Base-by-base conservation (phyloP, 2,113 vertebrate species). In the Thamnophis sirtalis region DNA sequence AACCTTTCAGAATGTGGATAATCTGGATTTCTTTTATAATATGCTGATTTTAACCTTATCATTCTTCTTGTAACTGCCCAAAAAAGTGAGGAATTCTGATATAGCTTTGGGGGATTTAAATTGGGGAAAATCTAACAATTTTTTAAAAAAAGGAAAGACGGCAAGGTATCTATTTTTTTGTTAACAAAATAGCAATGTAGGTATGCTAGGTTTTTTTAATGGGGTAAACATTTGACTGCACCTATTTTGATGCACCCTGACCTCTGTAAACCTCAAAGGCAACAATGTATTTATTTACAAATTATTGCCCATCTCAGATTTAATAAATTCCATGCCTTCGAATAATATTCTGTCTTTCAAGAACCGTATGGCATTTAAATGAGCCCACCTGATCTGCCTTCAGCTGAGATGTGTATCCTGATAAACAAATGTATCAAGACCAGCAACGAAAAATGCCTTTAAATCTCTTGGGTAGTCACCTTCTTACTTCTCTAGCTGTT, bases 401-500 rank as follows among this genome's bases (percentile, higher is more conserved):
- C 48, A 38, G 19, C 54, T 53, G 48, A 85, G 28, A 26, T 54
- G 89, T 48, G 22, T 55, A 50, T 87, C 33, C 73, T 56, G 53
- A 84, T n/a, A 28, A 53, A 43, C 38, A 49, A 38, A 53, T 48
- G 28, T 51, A 9, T 60, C 87, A 89, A 87, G 55, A 89, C 87
- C 28, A 38, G 51, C 26, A 84, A 38, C 2, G 4, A 53, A 56
- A 84, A 85, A 48, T 50, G 26, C 10, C n/a, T 51, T 24, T 21
- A 85, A 85, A 89, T 92, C 87, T 48, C 91, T 60, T 33, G 55
- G 54, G 73, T 55, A 7, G 53, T 89, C 54, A 84, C 91, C 88
- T 92, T 86, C 21, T 43, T 90, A 50, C 58, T 55, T 87, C 88
- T 22, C 38, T n/a, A 51, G 48, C 73, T 60, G 28, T 92, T 80